These are phyloP conservation scores for Ypsolopha scabrella DNA, from an alignment of 2,888 invertebrate species.

Conservation along the genomic window DNA sequence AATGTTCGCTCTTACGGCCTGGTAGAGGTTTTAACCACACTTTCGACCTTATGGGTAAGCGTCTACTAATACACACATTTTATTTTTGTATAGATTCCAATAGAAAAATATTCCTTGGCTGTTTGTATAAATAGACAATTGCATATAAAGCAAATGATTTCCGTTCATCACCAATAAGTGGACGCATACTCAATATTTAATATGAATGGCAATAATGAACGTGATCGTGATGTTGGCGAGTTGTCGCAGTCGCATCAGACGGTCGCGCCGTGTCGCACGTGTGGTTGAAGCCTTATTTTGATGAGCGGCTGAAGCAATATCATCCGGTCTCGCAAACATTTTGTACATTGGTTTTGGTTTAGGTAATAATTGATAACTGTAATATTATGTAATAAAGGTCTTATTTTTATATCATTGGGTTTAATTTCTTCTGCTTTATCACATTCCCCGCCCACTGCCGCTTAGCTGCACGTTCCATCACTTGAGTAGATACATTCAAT, in stretches of 20 bases:
- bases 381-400: slow-evolving; percentile 24
- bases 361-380: slow-evolving; percentile 19
- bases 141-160: too few species aligned
- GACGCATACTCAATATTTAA: too few species aligned
- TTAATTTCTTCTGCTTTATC: slow-evolving; percentile 1
- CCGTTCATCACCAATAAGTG: too few species aligned
- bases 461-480: too few species aligned
- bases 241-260: too few species aligned
- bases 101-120: too few species aligned
- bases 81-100: background rate
- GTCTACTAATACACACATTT: background rate
- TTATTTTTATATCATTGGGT: slow-evolving; percentile 16
- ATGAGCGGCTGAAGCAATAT: background rate
- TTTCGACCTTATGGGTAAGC: background rate
- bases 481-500: too few species aligned
- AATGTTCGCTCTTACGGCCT: background rate
- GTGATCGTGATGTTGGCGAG: too few species aligned
- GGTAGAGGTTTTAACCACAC: background rate
- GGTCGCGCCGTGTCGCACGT: background rate
- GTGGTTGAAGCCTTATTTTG: background rate
- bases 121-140: too few species aligned
- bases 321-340: slow-evolving; percentile 8
- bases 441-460: too few species aligned
- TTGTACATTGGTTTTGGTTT: slow-evolving; percentile 25
- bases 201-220: too few species aligned